Conservation (phyloP, 35 echinoderm and acorn worm genomes). For the Heliocidaris tuberculata region DNA sequence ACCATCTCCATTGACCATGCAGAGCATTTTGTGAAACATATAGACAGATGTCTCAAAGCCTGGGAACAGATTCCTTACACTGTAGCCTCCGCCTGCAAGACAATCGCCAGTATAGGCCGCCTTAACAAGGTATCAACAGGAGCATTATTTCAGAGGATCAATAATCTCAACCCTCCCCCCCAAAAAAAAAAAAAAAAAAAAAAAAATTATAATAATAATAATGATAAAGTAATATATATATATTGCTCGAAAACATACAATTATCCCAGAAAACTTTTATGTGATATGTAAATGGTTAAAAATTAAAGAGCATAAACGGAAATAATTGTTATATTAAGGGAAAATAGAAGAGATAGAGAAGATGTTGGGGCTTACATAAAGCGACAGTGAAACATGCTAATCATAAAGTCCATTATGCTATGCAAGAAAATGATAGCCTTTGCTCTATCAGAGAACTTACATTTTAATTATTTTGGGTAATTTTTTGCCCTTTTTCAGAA, state of each 20-base stretch:
- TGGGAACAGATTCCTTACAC: constrained; percentile 66
- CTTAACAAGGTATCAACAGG: constrained; percentile 73
- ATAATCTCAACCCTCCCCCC: background rate
- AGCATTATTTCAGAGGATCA: constrained; percentile 48
- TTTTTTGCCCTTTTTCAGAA: constrained; percentile 20
- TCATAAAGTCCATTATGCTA: background rate
- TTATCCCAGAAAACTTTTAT: no score
- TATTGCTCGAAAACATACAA: no score
- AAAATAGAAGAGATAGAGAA: no score
- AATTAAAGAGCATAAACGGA: no score
- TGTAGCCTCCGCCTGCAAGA: constrained; percentile 60
- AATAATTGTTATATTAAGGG: no score
- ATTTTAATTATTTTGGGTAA: background rate
- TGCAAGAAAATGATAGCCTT: background rate
- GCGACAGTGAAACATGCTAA: background rate
- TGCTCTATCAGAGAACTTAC: background rate
- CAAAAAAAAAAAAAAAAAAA: background rate
- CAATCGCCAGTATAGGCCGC: constrained; percentile 72
- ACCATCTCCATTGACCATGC: constrained; percentile 60
- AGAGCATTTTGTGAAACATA: constrained; percentile 62
- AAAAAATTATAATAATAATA: background rate
- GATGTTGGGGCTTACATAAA: no score
- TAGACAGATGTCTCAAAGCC: constrained; percentile 49
- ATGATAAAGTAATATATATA: no score
- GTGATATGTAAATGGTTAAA: no score